phyloP scores from a whole-genome alignment of 2,113 vertebrate genomes.

The Podarcis cretensis region DNA sequence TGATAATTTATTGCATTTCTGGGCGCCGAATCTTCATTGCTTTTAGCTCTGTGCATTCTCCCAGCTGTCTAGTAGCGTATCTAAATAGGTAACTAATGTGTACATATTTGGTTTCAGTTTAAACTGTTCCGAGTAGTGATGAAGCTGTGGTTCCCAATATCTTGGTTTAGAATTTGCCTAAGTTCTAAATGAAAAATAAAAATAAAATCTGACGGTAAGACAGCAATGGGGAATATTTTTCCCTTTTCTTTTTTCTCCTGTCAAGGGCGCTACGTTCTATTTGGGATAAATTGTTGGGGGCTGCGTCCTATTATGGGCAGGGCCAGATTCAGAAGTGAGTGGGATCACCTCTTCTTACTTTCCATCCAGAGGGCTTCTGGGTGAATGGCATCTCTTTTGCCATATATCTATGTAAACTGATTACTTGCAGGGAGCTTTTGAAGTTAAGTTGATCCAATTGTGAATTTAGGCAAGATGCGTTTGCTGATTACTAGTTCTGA shows the following conservation, averaged over 20 bases:
- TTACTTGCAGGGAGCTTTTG: too few relatives aligned
- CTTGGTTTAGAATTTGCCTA: background rate
- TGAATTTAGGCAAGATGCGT: background rate
- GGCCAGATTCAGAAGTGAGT: too few relatives aligned
- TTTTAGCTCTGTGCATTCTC: background rate
- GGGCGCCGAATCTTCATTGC: slow-evolving; percentile 14
- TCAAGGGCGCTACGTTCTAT: too few relatives aligned
- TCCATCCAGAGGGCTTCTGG: background rate
- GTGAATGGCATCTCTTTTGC: too few relatives aligned
- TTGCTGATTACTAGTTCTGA: slow-evolving; percentile 13
- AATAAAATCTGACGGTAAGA: background rate
- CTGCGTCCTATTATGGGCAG: too few relatives aligned
- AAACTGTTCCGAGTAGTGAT: background rate
- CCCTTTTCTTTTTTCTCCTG: background rate
- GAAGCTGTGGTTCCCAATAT: too few relatives aligned
- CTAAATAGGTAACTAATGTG: background rate
- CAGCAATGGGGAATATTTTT: background rate
- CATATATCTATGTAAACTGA: too few relatives aligned
- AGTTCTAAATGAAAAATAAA: background rate
- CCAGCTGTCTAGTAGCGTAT: background rate
- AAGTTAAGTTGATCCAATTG: background rate
- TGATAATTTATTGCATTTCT: background rate
- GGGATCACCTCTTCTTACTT: background rate
- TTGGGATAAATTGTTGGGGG: too few relatives aligned
- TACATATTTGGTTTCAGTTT: background rate